These are phyloP conservation scores for Cheirogaleus medius DNA, from an alignment of 2,113 vertebrate species.

Conservation along the genomic window DNA sequence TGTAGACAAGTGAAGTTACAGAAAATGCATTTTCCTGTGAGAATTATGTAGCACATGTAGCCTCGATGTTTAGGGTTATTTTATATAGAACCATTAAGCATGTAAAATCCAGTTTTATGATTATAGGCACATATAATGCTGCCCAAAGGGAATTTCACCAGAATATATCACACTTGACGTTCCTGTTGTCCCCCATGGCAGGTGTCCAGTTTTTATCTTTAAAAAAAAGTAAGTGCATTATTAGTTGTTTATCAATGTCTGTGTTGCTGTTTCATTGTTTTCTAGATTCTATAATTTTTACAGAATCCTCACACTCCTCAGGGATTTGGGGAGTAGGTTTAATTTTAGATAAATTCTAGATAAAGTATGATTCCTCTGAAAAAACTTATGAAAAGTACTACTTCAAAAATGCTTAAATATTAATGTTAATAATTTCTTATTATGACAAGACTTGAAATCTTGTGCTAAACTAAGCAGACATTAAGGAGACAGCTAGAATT, in stretches of 20 bases:
- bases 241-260: neutral
- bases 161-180: neutral
- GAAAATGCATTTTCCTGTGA: too few relatives aligned
- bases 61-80: too few relatives aligned
- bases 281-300: neutral
- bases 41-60: too few relatives aligned
- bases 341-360: neutral
- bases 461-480: neutral
- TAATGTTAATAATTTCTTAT: slow-evolving; percentile 18
- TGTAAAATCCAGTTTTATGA: too few relatives aligned
- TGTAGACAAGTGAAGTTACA: too few relatives aligned
- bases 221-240: neutral
- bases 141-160: neutral
- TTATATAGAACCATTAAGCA: too few relatives aligned
- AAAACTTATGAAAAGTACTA: slow-evolving; percentile 20
- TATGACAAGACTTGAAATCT: slow-evolving; percentile 24
- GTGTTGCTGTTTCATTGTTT: neutral
- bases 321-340: neutral
- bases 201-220: neutral
- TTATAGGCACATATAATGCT: neutral
- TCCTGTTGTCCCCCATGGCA: neutral
- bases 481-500: neutral
- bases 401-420: slow-evolving; percentile 3
- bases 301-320: neutral
- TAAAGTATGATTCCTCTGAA: slow-evolving; percentile 38